Conservation (phyloP, 2,113 vertebrate species). For the Melanocharis versteri region DNA sequence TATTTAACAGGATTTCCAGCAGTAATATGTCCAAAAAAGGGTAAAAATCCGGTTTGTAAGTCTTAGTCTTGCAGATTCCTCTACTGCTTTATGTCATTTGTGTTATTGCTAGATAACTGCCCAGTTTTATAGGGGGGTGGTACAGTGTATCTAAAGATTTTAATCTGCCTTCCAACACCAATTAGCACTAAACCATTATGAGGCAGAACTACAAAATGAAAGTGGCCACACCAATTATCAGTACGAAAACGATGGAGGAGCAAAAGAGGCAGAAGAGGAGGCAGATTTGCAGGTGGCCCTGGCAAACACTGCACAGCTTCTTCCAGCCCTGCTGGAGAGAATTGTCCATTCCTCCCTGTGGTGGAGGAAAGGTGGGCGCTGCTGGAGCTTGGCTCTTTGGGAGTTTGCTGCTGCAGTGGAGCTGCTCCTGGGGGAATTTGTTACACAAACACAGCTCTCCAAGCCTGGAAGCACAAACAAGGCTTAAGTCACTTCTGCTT, state of each 20-base stretch:
- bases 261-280: background rate
- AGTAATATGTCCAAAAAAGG: background rate
- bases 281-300: background rate
- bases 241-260: background rate
- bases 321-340: background rate
- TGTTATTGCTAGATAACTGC: background rate
- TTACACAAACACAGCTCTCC: background rate
- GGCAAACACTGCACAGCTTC: background rate
- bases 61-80: background rate
- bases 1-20: background rate
- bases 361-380: fast-evolving
- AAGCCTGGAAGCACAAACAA: background rate
- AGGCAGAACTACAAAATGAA: background rate
- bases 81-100: background rate
- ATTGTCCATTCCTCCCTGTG: fast-evolving
- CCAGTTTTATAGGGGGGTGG: background rate
- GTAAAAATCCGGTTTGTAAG: background rate
- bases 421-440: background rate
- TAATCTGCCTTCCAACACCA: background rate
- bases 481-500: background rate
- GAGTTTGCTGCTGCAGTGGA: background rate
- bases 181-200: background rate
- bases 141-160: background rate
- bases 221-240: background rate
- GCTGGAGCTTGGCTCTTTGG: background rate